Base-by-base conservation (phyloP, 2,797 vertebrate genomes). In the Antrozous pallidus region DNA sequence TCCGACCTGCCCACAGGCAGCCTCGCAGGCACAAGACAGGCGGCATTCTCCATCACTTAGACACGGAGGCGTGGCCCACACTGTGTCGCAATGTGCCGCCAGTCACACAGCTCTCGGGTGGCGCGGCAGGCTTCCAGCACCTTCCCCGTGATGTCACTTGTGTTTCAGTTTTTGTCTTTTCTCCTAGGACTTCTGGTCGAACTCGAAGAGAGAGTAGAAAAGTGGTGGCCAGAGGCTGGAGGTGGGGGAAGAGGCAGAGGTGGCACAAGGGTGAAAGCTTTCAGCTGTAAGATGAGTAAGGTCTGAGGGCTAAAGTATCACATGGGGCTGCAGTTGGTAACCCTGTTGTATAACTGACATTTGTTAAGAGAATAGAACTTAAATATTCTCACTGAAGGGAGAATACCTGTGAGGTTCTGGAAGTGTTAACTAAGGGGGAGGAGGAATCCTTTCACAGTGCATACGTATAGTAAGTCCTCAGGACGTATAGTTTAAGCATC, bases 81-180 rank as follows among this genome's bases (percentile, higher is more conserved):
- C 20, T 12, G 28, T n/a, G 79, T 77, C 75, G 71, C 28, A 14
- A 9, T 9, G 33, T 14, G 45, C 14, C 28, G 54, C 45, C 31
- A n/a, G 42, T 73, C 58, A 1, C 77, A n/a, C 17, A 33, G 26
- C 49, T 40, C 6, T 10, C 12, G 8, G 1, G 22, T 14, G 31
- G 65, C 49, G 17, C 1, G 0, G 28, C 73, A n/a, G 74, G 24
- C 13, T 84, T 51, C 63, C 75, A 28, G 20, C 56, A 8, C 42
- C 0, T 18, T n/a, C 40, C 65, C 38, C 5, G 0, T n/a, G 65
- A 61, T 2, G 24, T 70, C 70, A 77, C 38, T 81, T 6, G 12
- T 16, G 24, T 74, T 93, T 89, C 33, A 12, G 18, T 58, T 54
- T 93, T 83, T 90, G 31, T 36, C 26, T 9, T 40, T 94, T 58